Conservation (phyloP, 1,140 invertebrate genomes). For the Lasaia peninsularis region DNA sequence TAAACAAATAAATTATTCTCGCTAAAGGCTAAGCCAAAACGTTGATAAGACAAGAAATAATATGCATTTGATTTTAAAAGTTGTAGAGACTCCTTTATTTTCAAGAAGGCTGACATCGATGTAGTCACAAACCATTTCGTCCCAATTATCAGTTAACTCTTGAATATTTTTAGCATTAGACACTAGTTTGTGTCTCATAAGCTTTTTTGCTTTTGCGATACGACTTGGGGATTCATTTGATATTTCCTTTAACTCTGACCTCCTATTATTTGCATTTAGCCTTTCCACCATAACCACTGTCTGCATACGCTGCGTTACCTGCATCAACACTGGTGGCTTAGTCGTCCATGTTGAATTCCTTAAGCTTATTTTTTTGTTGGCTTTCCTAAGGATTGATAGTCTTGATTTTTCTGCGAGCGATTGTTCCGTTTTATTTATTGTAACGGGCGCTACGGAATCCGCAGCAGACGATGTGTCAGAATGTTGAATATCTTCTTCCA, state of each 20-base stretch:
- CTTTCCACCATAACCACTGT: constrained; percentile 55
- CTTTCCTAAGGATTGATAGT: constrained; percentile 55
- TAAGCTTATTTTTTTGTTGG: constrained; percentile 41
- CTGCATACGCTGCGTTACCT: constrained; percentile 45
- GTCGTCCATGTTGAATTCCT: constrained; percentile 25
- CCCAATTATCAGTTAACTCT: constrained; percentile 58
- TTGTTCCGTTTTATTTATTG: constrained; percentile 20
- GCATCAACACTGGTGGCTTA: constrained; percentile 59
- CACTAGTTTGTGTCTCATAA: constrained; percentile 56
- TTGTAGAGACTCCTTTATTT: neutral
- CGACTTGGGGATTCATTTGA: constrained; percentile 41
- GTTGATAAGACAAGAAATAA: no score
- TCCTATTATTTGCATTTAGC: constrained; percentile 20
- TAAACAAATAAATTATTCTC: no score
- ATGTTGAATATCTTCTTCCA: neutral
- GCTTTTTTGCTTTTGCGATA: constrained; percentile 36
- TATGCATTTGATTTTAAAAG: no score
- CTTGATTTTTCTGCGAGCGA: constrained; percentile 57
- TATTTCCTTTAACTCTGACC: constrained; percentile 29
- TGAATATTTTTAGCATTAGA: constrained; percentile 42
- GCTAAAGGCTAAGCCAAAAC: no score
- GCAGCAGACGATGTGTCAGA: neutral
- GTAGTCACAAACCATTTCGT: constrained; percentile 60
- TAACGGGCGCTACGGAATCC: neutral
- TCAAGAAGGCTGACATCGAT: constrained; percentile 48